phyloP scores from a whole-genome alignment of 2,797 vertebrate species.

The Eleutherodactylus coqui region DNA sequence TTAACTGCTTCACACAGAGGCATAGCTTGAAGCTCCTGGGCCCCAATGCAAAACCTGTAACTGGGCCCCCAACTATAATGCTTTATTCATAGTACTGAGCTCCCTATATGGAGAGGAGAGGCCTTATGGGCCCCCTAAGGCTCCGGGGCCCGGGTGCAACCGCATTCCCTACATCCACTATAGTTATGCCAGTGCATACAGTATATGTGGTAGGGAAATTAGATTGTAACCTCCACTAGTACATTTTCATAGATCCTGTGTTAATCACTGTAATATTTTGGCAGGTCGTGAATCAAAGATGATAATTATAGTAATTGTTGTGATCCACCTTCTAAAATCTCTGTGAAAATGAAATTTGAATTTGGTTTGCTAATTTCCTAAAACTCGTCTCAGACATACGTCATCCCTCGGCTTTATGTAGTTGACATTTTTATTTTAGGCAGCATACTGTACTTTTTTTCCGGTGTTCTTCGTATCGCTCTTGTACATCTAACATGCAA shows the following conservation, averaged over 20 bases:
- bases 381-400: neutral
- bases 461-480: neutral
- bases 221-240: neutral
- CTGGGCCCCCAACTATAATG: no score
- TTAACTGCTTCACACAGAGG: no score
- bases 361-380: neutral
- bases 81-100: no score
- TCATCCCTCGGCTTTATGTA: neutral
- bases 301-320: neutral
- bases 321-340: neutral
- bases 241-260: neutral
- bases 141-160: no score
- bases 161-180: no score
- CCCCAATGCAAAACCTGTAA: no score
- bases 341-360: neutral
- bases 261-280: neutral
- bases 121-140: no score
- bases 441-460: neutral
- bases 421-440: neutral
- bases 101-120: no score
- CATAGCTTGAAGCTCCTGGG: no score
- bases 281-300: neutral
- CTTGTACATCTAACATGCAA: neutral
- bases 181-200: no score
- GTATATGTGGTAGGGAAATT: neutral